Base-by-base conservation (phyloP, 2,113 vertebrate genomes). In the Todiramphus saurophagus region DNA sequence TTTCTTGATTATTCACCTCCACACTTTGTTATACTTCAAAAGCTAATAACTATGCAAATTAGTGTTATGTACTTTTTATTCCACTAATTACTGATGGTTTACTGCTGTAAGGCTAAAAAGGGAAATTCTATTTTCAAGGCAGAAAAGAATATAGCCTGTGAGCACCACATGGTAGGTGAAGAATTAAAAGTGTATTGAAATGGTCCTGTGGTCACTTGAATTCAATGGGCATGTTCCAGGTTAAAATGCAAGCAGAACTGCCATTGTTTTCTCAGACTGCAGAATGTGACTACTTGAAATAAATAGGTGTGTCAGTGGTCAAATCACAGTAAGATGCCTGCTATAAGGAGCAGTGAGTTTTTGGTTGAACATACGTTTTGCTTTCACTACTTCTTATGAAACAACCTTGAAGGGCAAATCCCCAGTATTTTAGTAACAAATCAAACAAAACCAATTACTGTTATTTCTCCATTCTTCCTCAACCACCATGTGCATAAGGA, bases 151-250 rank as follows among this genome's bases (percentile, higher is more conserved):
- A 51, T 6, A 70, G 56, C 67, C 83, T 87, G 28, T 41, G 59
- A 80, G 59, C 53, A 76, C 72, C 30, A 81, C 56, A 35, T 19
- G 53, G 77, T 50, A 94, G 70, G 89, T 63, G 66, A 86, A 75
- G 87, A 89, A 90, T 50, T 90, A 76, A 75, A 92, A 95, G 93
- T 83, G 62, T 73, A 93, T 56, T 43, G 23, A 95, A 96, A 93
- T 44, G 83, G 90, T 91, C 83, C 59, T 93, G 84, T 74, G 83
- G 39, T 68, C 48, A 59, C 16, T 72, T 81, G 68, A 97, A 97
- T 70, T 80, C 48, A 16, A 62, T 35, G 68, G 55, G 81, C 11
- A 0, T 77, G 67, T 94, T 95, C 80, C 69, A 91, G 82, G 75
- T 87, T 73, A 85, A 94, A 95, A 93, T 51, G 20, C 90, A 91